Base-by-base conservation (phyloP, 2,113 vertebrate genomes). In the Xenus cinereus region DNA sequence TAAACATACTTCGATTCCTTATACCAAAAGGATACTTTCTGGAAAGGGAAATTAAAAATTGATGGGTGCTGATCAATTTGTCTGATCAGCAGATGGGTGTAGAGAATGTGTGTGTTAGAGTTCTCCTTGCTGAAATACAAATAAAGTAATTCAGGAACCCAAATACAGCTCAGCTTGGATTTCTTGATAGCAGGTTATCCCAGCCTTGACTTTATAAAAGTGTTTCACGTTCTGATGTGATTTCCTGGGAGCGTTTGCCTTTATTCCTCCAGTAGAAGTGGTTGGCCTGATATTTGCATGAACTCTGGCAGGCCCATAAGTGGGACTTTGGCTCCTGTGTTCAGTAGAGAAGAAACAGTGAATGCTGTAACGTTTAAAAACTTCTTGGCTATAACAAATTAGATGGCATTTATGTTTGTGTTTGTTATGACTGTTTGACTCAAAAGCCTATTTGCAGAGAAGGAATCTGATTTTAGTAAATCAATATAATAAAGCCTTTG, bases 401-500 rank as follows among this genome's bases (percentile, higher is more conserved):
- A 93, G 69, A 89, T 96, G 95, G 68, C 90, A 94, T 97, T 97
- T 94, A 59, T 97, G 83, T 97, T 97, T 97, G 82, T 95, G 89
- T 95, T 97, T 98, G 86, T 96, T 97, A 95, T 79, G 93, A 96
- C 94, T 97, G 57, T 79, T 97, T 95, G 90, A 95, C 93, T 97
- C 94, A 96, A 96, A 98, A 95, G 56, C 74, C 64, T 97, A 45
- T 97, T 97, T 97, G 91, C 92, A 96, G 89, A 95, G 80, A 96
- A 93, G 51, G 94, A 96, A 91, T 95, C 95, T 97, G 93, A 97
- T 97, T 97, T 97, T 97, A 95, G 96, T 91, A 97, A 97, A 98
- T 97, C 95, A 96, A 37, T 97, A 96, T 97, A 97, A 94, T 96
- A 98, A 94, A 97, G 92, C 78, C 96, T 98, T 98, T 98, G 95